Conservation (phyloP, 2,888 invertebrate species). For the Drosophila quinaria region DNA sequence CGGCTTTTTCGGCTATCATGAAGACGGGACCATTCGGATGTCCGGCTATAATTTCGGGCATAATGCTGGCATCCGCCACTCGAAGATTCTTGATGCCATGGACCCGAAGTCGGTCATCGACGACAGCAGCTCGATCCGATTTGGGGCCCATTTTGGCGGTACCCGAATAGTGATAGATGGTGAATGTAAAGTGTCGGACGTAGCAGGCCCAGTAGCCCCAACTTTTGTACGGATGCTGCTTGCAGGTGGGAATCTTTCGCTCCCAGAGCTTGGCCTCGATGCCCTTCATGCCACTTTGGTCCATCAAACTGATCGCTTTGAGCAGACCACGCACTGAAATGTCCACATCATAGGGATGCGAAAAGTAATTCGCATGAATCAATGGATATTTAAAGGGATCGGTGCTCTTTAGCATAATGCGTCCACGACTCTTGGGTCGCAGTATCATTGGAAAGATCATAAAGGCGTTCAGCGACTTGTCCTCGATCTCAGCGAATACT, state of each 20-base stretch:
- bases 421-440: slow-evolving; percentile 90
- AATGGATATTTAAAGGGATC: slow-evolving; percentile 89
- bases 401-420: slow-evolving; percentile 88
- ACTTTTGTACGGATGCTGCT: slow-evolving; percentile 86
- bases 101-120: slow-evolving; percentile 88
- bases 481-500: slow-evolving; percentile 85
- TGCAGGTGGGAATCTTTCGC: slow-evolving; percentile 88
- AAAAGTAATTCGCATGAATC: slow-evolving; percentile 90
- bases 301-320: slow-evolving; percentile 86
- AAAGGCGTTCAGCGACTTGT: slow-evolving; percentile 86
- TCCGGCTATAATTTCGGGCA: slow-evolving; percentile 87
- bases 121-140: slow-evolving; percentile 88
- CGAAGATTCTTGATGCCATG: slow-evolving; percentile 86
- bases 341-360: slow-evolving; percentile 88
- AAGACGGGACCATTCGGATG: slow-evolving; percentile 87
- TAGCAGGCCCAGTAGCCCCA: slow-evolving; percentile 90
- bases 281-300: slow-evolving; percentile 87
- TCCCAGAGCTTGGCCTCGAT: slow-evolving; percentile 87
- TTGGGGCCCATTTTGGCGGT: slow-evolving; percentile 89
- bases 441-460: slow-evolving; percentile 88
- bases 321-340: slow-evolving; percentile 88
- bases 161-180: slow-evolving; percentile 89
- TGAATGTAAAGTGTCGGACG: slow-evolving; percentile 87
- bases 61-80: slow-evolving; percentile 87
- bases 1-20: slow-evolving; percentile 88